These are phyloP conservation scores for Drosophila colorata DNA, from an alignment of 2,888 invertebrate genomes.

Conservation along the genomic window DNA sequence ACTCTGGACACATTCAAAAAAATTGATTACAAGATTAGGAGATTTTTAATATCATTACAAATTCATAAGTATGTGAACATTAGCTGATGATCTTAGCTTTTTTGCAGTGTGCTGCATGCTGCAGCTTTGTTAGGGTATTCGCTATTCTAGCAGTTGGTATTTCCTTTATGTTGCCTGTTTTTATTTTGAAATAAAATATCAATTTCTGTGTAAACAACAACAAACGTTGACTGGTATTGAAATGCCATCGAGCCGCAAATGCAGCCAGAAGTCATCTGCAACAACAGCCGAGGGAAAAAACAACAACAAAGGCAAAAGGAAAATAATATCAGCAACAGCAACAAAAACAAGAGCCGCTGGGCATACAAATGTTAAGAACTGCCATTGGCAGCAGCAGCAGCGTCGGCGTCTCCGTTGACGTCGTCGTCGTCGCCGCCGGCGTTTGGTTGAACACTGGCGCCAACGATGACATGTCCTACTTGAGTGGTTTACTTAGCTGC, in stretches of 20 bases:
- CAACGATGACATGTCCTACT: conserved; percentile 84
- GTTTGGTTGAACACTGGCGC: conserved; percentile 74
- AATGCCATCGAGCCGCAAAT: conserved; percentile 16
- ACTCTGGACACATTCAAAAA: too few relatives aligned
- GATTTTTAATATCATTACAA: too few relatives aligned
- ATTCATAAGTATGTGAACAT: not conserved
- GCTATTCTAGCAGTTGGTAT: conserved; percentile 40
- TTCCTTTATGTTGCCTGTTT: conserved; percentile 44
- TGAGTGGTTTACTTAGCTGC: conserved; percentile 84
- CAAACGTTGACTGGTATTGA: conserved; percentile 43
- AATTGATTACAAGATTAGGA: too few relatives aligned
- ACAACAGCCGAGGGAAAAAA: conserved; percentile 50
- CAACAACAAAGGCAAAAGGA: conserved; percentile 48
- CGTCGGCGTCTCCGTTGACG: conserved; percentile 16
- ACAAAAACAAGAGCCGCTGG: conserved; percentile 10
- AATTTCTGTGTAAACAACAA: conserved; percentile 84
- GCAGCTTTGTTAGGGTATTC: conserved; percentile 16
- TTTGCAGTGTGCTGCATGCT: not conserved
- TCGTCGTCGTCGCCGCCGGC: conserved; percentile 44
- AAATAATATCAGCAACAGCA: conserved; percentile 21
- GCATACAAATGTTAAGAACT: conserved; percentile 28
- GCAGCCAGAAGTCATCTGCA: conserved; percentile 53
- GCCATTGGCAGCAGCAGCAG: conserved; percentile 11
- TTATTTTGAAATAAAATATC: conserved; percentile 85
- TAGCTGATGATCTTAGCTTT: not conserved